Evolutionary conservation across 2,797 vertebrate species (phyloP).

Genomic region (Karalla daura): DNA sequence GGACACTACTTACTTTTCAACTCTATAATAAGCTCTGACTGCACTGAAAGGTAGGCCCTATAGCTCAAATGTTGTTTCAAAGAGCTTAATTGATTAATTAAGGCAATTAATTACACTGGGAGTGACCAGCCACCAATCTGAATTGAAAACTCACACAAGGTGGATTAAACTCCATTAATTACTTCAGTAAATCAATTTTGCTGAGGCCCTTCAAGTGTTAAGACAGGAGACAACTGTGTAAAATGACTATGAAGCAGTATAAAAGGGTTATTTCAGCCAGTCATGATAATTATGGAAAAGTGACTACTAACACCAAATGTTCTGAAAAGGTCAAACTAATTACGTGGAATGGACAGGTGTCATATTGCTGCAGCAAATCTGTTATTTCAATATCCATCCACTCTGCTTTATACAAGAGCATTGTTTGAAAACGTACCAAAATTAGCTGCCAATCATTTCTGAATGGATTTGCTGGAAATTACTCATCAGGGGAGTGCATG

Average conservation of each 20-base stretch:
- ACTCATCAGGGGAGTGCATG: slow-evolving; percentile 6
- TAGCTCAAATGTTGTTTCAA: slow-evolving; percentile 40
- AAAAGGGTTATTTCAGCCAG: slow-evolving; percentile 67
- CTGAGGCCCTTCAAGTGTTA: slow-evolving; percentile 47
- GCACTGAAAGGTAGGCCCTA: slow-evolving; percentile 19
- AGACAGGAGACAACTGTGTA: slow-evolving; percentile 72
- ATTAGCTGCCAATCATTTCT: slow-evolving; percentile 76
- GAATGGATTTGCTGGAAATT: slow-evolving; percentile 49
- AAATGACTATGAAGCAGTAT: slow-evolving; percentile 70
- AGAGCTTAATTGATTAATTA: slow-evolving; percentile 69
- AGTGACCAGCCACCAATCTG: slow-evolving; percentile 60
- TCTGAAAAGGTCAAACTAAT: slow-evolving; percentile 83
- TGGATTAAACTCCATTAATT: slow-evolving; percentile 77
- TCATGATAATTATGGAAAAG: slow-evolving; percentile 70
- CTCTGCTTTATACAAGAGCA: slow-evolving; percentile 32
- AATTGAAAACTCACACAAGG: slow-evolving; percentile 63
- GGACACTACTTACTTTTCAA: too few species aligned
- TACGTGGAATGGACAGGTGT: slow-evolving; percentile 79
- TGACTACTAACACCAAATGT: slow-evolving; percentile 66
- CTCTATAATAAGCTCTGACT: not conserved
- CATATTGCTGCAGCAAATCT: slow-evolving; percentile 54
- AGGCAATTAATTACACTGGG: slow-evolving; percentile 65
- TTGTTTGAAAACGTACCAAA: slow-evolving; percentile 64
- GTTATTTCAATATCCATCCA: slow-evolving; percentile 61
- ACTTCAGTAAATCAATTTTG: slow-evolving; percentile 76